A percentile compares a stretch with the other conserved stretches of the same genome.
Evolutionary conservation across 2,113 vertebrate genomes (phyloP).

Genomic region (Chaetodon auriga): DNA sequence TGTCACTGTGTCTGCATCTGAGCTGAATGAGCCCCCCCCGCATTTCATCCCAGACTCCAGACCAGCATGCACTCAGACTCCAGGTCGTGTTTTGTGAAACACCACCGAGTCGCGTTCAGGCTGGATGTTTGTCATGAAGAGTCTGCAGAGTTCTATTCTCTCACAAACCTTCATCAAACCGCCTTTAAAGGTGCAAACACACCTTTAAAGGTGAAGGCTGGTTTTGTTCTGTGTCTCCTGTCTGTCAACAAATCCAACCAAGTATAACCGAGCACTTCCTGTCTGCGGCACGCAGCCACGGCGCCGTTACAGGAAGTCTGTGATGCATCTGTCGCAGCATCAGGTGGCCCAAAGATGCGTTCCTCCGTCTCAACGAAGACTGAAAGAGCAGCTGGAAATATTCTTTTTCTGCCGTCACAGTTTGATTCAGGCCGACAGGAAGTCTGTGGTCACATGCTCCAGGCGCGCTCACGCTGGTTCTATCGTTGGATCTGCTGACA

Average conservation of each 20-base stretch:
- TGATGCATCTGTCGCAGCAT: too few species aligned
- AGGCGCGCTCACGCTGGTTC: too few species aligned
- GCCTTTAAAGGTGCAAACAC: too few species aligned
- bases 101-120: not conserved
- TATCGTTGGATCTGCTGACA: not conserved
- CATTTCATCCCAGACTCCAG: conserved; percentile 32
- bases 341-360: too few species aligned
- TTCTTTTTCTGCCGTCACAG: not conserved
- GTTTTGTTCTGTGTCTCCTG: not conserved
- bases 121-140: not conserved
- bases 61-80: conserved; percentile 51
- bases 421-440: not conserved
- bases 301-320: too few species aligned
- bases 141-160: conserved; percentile 13
- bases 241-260: not conserved
- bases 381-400: not conserved
- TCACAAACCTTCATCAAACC: not conserved
- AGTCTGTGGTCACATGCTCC: too few species aligned
- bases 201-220: not conserved
- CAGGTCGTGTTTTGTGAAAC: too few species aligned
- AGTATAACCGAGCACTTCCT: too few species aligned
- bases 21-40: conserved; percentile 20
- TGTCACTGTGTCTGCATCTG: conserved; percentile 77
- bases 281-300: too few species aligned
- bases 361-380: too few species aligned